Evolutionary conservation across 2,113 vertebrate species (phyloP), one percentile per base, ranked within the genome.

Genomic region (Planiliza haematocheilus): DNA sequence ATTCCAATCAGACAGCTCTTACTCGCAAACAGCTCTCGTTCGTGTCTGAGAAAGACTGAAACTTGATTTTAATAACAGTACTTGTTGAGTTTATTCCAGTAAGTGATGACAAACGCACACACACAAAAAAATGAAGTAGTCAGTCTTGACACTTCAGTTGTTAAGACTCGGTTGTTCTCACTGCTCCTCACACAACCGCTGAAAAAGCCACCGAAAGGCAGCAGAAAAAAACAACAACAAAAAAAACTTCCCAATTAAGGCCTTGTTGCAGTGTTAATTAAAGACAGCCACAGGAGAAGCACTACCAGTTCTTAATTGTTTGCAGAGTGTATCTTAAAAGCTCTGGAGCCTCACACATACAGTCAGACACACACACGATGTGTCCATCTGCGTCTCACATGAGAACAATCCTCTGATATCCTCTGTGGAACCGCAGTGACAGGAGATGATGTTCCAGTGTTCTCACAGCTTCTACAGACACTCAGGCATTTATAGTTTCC

Each of bases 261-360:
- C 85, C 92, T 94, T 90, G 92, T 91, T 93, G 76, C 91, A 87
- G 88, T 81, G 92, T 91, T 97, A 96, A 97, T 97, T 95, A 94
- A 92, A 96, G 94, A 91, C 95, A 95, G 94, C 89, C 90, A 74
- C 86, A 57, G 77, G 72, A 93, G 95, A 89, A 92, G 93, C 74
- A 77, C 86, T 89, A 94, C 95, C 93, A 95, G 93, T 93, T 92
- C 81, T 69, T 94, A 97, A 97, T 90, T 95, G 95, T 92, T 96
- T 86, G 93, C 94, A 90, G 91, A 89, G 73, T 68, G 83, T 93
- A 94, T 95, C 93, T 94, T 94, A 94, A 93, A 94, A 90, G 86
- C 85, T 92, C 83, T 83, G 84, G 87, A 93, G 94, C 92, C 89
- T 88, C 66, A 12, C 69, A 42, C 61, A 51, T 46, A 46, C 49